phyloP scores from a whole-genome alignment of 1,140 invertebrate species.

The Neuroterus valhalla region DNA sequence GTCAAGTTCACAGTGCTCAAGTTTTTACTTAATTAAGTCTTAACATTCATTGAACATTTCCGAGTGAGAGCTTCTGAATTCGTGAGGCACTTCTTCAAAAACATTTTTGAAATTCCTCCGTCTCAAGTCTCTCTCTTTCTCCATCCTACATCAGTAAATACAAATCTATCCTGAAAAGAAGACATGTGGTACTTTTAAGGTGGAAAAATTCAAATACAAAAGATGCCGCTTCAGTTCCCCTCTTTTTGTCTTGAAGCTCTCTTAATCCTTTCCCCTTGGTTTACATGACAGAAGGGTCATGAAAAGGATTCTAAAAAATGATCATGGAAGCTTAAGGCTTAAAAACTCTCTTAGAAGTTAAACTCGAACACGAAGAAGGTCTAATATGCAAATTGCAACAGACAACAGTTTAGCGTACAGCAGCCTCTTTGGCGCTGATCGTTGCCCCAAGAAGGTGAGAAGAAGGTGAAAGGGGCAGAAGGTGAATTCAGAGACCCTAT shows the following conservation, averaged over 20 bases:
- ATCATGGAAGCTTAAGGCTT: not conserved
- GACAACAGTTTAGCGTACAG: not conserved
- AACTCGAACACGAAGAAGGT: not conserved
- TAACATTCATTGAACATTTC: not conserved
- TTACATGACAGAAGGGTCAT: slow-evolving; percentile 6
- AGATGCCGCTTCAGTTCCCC: slow-evolving; percentile 11
- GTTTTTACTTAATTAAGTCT: not conserved
- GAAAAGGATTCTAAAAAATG: not conserved
- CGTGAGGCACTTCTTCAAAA: not conserved
- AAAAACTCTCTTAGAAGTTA: not conserved
- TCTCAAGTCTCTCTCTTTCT: not conserved
- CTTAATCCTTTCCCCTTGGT: slow-evolving; percentile 9
- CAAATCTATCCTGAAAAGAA: not conserved
- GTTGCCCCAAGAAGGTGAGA: not conserved
- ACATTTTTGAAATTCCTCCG: not conserved
- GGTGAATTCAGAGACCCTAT: slow-evolving; percentile 23
- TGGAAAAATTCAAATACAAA: slow-evolving; percentile 17
- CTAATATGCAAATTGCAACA: slow-evolving; percentile 9
- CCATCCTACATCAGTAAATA: not conserved
- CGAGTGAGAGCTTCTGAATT: no score
- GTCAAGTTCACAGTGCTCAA: not conserved
- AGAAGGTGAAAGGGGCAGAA: slow-evolving; percentile 22
- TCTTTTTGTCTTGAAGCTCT: slow-evolving; percentile 7
- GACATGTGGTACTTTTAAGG: not conserved
- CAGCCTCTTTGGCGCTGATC: no score